phyloP scores from a whole-genome alignment of 2,113 vertebrate genomes.

The Pteruthius melanotis region DNA sequence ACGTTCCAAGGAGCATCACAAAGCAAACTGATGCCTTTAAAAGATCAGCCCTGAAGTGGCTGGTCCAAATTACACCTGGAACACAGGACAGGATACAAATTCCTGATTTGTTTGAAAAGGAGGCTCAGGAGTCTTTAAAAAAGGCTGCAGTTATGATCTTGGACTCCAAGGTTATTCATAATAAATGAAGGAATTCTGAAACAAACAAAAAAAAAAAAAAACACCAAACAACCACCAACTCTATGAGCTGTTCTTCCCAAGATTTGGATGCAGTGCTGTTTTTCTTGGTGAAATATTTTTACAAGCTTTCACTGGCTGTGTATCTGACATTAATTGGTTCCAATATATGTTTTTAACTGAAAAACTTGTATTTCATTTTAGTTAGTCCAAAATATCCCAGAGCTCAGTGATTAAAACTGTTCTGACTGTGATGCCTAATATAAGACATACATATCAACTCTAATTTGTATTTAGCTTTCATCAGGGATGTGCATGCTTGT shows the following conservation, averaged over 20 bases:
- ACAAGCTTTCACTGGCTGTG: not conserved
- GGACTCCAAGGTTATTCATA: not conserved
- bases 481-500: not conserved
- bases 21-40: not conserved
- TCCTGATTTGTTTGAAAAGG: not conserved
- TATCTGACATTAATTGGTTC: not conserved
- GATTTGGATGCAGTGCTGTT: not conserved
- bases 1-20: not conserved
- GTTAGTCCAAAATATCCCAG: not conserved
- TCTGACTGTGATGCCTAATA: not conserved
- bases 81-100: not conserved
- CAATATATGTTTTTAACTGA: not conserved
- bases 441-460: not conserved
- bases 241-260: not conserved
- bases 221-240: not conserved
- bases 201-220: not conserved
- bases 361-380: constrained; percentile 2
- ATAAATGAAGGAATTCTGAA: not conserved
- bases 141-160: not conserved
- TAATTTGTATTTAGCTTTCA: not conserved
- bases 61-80: not conserved
- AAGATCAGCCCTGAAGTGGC: not conserved
- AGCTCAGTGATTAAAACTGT: not conserved
- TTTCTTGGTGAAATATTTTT: constrained; percentile 22
- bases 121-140: not conserved